Percentiles rank a stretch among this genome's conserved stretches.
Conservation (phyloP, 2,113 vertebrate genomes). For the Furnarius figulus region DNA sequence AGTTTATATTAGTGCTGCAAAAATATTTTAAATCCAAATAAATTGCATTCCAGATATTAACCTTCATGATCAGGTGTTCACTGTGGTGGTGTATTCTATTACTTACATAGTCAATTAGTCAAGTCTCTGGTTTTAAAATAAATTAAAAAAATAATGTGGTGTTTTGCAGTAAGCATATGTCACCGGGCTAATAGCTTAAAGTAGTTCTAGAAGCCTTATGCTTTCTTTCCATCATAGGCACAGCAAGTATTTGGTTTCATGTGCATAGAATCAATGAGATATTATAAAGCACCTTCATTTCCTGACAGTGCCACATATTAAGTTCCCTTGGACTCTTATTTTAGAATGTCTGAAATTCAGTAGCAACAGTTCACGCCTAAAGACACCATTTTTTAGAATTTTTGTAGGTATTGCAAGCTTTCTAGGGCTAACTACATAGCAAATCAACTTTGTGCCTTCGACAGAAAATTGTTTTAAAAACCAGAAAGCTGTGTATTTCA, state of each 20-base stretch:
- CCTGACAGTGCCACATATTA: background rate
- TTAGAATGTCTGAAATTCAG: background rate
- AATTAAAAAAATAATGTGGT: background rate
- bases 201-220: conserved; percentile 57
- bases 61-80: conserved; percentile 64
- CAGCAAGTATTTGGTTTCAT: conserved; percentile 36
- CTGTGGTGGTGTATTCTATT: conserved; percentile 47
- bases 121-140: conserved; percentile 40
- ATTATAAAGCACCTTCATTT: background rate
- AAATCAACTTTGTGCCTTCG: background rate
- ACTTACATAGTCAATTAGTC: conserved; percentile 54
- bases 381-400: background rate
- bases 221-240: conserved; percentile 45
- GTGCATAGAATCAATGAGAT: conserved; percentile 10
- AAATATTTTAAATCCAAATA: conserved; percentile 72
- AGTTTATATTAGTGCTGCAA: conserved; percentile 61
- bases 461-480: background rate
- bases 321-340: background rate
- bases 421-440: background rate
- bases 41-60: conserved; percentile 61
- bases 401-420: background rate
- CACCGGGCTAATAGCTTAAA: conserved; percentile 53
- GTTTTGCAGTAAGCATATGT: conserved; percentile 59
- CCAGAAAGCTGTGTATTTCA: background rate
- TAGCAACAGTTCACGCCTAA: background rate